A percentile compares a stretch with the other conserved stretches of the same genome.
Evolutionary conservation across 2,113 vertebrate species (phyloP).

Genomic region (Hippocampus abdominalis): DNA sequence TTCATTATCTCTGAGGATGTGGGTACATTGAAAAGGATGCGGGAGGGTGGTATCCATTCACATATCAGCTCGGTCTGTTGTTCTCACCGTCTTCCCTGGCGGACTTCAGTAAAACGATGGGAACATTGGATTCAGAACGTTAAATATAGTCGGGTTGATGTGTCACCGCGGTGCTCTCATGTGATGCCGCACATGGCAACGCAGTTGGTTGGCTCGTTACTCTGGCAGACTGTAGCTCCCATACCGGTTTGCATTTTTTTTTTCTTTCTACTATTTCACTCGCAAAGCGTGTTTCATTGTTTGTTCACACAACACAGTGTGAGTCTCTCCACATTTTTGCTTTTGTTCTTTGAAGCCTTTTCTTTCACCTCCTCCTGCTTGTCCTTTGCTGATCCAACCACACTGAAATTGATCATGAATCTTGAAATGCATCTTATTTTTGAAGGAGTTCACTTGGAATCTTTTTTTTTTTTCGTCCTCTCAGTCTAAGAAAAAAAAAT

Average conservation of each 20-base stretch:
- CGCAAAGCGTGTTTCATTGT: conserved; percentile 42
- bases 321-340: conserved; percentile 24
- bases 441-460: neutral
- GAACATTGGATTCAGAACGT: conserved; percentile 58
- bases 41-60: conserved; percentile 55
- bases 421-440: conserved; percentile 7
- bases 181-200: conserved; percentile 44
- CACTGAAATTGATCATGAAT: conserved; percentile 5
- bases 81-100: conserved; percentile 48
- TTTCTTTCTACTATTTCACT: conserved; percentile 27
- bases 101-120: conserved; percentile 55
- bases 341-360: conserved; percentile 24
- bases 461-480: conserved; percentile 5
- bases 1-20: conserved; percentile 52
- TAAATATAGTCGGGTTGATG: conserved; percentile 66
- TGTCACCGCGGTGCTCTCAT: conserved; percentile 53
- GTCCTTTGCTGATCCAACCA: conserved; percentile 28
- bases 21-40: conserved; percentile 51
- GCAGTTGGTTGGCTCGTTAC: conserved; percentile 41
- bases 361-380: conserved; percentile 14
- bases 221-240: conserved; percentile 43
- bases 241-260: conserved; percentile 28
- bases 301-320: conserved; percentile 38
- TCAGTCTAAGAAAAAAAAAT: neutral
- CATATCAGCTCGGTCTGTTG: conserved; percentile 57